Evolutionary conservation across 1,140 invertebrate genomes (phyloP), one percentile per base, ranked within the genome.

Genomic region (Steinernema feltiae): DNA sequence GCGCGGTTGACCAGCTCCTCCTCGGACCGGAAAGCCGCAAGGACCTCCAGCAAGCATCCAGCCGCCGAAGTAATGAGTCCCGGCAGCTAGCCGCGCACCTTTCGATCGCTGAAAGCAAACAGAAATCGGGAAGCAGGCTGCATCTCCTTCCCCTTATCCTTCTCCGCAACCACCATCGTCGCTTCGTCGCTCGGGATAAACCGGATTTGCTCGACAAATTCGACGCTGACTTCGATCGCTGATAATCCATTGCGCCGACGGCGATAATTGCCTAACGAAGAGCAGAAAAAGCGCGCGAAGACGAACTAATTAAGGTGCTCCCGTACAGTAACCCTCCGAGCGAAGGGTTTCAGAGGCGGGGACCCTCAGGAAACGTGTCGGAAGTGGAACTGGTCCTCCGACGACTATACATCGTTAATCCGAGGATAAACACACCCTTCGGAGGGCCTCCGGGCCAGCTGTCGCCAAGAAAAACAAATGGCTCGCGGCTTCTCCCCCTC

Each of bases 181-280:
- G n/a, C 53, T 63, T 63, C 53, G 24, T 27, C 53, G n/a, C n/a
- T 63, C 24, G 53, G 53, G 53, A 63, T 63, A 63, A 63, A 63
- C 53, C 53, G 53, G 53, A 63, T 63, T 63, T 27, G 53, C 12
- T 63, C 15, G 35, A 18, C 35, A 63, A 63, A 63, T n/a, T n/a
- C 41, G 41, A n/a, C 41, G 41, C n/a, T n/a, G 53, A n/a, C 53
- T 63, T 27, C 53, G 35, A 41, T 41, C 53, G 24, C 53, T 63
- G 53, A 63, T 63, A 63, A 63, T 63, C 53, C 53, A 63, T 3
- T 63, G n/a, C 53, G 35, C 35, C 35, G 35, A 41, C 35, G 35
- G 35, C 53, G 24, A 63, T 63, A 63, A 63, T 63, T 63, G 53
- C 53, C 53, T n/a, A 15, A 63, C 53, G 53, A 15, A 63, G 15